Evolutionary conservation across 2,888 invertebrate species (phyloP), one percentile per base, ranked within the genome.

Genomic region (Clostera curtula): DNA sequence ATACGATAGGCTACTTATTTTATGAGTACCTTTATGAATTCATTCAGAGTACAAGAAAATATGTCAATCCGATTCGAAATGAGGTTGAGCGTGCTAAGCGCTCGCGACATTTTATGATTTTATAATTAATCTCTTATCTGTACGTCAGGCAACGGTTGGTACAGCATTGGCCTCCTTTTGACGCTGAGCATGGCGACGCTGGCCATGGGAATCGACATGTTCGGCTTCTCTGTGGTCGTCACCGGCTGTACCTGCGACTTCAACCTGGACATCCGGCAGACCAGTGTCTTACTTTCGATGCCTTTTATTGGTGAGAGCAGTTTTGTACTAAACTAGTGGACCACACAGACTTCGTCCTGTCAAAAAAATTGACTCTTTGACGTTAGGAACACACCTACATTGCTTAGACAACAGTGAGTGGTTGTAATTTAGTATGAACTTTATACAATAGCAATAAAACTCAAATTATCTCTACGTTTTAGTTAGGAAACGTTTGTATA

Each of bases 261-360:
- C 20, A 24, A 56, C 1, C 34, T 70, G 3, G 45, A 45, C 1
- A 86, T 88, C 4, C 61, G 64, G 2, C 80, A 89, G 49, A 86
- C 89, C 44, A 89, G 89, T 8, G 66, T 86, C 23, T 71, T 91
- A 5, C 87, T 89, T 40, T 87, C 89, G 2, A 80, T 87, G 31
- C 89, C 90, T 31, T 85, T 91, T 53, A 52, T 87, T 20, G 91
- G 89, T 88, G 51, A 63, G 69, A 51, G 9, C 10, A 19, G 18
- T 6, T 9, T 9, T 8, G 1, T 18, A 18, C n/a, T 8, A 5
- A 8, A 9, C 8, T 9, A 10, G 10, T 3, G 9, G 2, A 8
- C 4, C 8, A 8, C 2, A 19, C 6, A 10, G 9, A 2, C 19
- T 19, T n/a, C n/a, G n/a, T n/a, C n/a, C n/a, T n/a, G n/a, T n/a